phyloP scores from a whole-genome alignment of 2,797 vertebrate genomes.

The Gallinago nigripennis region DNA sequence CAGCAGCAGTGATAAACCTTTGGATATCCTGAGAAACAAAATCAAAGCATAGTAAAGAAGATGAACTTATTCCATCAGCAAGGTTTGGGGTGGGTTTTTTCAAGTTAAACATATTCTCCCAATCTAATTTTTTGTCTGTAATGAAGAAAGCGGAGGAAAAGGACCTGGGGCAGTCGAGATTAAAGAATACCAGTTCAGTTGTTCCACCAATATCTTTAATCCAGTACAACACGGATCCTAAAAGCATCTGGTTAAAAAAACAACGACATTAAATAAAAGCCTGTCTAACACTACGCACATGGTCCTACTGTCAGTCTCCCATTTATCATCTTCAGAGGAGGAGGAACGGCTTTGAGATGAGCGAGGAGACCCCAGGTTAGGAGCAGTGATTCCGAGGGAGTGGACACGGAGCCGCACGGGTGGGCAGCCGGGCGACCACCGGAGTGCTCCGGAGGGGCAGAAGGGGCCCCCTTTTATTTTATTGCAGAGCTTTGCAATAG shows the following conservation, averaged over 20 bases:
- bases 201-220: constrained; percentile 3
- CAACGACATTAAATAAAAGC: not conserved
- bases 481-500: not conserved
- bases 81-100: not conserved
- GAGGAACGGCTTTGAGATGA: not conserved
- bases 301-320: not conserved
- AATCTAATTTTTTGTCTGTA: not conserved
- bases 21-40: constrained; percentile 71
- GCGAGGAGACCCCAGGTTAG: not conserved
- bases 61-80: not conserved
- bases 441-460: not conserved
- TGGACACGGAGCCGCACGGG: fast-evolving
- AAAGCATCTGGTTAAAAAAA: not conserved
- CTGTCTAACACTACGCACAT: not conserved
- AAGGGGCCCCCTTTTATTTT: not conserved
- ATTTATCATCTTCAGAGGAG: not conserved
- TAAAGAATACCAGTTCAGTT: not conserved
- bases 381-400: not conserved
- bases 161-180: not conserved
- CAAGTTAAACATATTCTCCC: not conserved
- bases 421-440: not conserved
- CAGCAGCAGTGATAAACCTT: constrained; percentile 64
- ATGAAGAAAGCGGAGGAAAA: not conserved
- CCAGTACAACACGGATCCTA: not conserved
- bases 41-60: not conserved